Evolutionary conservation across 2,113 vertebrate genomes (phyloP).

Genomic region (Cepphus grylle): DNA sequence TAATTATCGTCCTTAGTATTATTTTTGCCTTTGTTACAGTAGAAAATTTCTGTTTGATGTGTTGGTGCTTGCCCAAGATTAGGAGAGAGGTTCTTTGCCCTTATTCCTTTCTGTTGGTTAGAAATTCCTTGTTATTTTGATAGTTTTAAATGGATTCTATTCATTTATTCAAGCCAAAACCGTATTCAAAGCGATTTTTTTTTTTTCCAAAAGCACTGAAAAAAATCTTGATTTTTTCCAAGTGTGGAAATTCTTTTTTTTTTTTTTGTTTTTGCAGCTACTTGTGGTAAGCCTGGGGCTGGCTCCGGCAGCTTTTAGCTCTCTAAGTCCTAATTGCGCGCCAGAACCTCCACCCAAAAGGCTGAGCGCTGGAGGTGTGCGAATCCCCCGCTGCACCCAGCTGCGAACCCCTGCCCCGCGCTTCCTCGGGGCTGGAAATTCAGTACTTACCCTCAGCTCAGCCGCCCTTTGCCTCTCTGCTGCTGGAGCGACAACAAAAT

Average conservation of each 20-base stretch:
- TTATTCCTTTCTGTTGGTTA: neutral
- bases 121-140: neutral
- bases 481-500: neutral
- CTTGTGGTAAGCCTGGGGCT: rapidly evolving
- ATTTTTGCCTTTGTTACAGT: neutral
- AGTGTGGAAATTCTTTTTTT: neutral
- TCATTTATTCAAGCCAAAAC: neutral
- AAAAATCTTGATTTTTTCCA: neutral
- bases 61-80: neutral
- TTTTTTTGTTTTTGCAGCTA: neutral
- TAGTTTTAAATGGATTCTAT: neutral
- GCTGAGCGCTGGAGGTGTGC: neutral
- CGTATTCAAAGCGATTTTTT: neutral
- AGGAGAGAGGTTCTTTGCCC: neutral
- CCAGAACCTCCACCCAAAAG: neutral
- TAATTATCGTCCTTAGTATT: neutral
- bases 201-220: rapidly evolving
- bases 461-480: neutral
- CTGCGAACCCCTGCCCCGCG: rapidly evolving
- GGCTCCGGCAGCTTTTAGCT: neutral
- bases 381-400: neutral
- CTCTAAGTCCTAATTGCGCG: neutral
- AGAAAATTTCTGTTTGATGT: neutral
- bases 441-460: neutral
- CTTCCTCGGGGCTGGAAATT: neutral